phyloP scores from a whole-genome alignment of 2,888 invertebrate genomes.

The Thysanoteuthis rhombus region DNA sequence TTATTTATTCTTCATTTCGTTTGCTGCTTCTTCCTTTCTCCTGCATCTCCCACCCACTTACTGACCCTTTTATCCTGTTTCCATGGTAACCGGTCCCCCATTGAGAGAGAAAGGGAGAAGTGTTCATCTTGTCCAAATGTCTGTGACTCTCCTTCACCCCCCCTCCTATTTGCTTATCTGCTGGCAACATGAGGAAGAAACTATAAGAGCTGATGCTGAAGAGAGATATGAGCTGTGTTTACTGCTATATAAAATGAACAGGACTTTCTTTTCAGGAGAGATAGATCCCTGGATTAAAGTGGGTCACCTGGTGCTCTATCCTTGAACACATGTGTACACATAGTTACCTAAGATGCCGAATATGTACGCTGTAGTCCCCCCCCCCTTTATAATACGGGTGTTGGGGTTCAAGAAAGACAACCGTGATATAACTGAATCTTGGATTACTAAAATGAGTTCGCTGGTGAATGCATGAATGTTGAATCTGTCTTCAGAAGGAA shows the following conservation, averaged over 20 bases:
- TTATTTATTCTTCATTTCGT: background rate
- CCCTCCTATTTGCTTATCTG: background rate
- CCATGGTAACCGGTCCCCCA: background rate
- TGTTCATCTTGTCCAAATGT: background rate
- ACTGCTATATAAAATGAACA: background rate
- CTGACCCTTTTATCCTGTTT: background rate
- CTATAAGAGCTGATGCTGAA: no score
- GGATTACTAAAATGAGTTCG: no score
- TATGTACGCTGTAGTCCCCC: no score
- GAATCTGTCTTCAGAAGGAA: no score
- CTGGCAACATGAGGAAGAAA: background rate
- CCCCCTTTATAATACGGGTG: no score
- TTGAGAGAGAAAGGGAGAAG: background rate
- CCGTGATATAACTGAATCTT: no score
- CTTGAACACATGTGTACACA: background rate
- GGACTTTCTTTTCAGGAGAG: background rate
- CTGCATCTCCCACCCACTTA: background rate
- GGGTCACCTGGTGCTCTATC: background rate
- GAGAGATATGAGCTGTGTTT: background rate
- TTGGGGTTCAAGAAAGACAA: no score
- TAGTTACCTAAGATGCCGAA: no score
- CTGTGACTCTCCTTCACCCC: background rate
- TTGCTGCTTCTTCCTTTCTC: background rate
- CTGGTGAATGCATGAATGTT: no score
- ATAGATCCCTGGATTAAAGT: background rate